phyloP scores from a whole-genome alignment of 2,888 invertebrate genomes.

The Minunthozetes semirufus region DNA sequence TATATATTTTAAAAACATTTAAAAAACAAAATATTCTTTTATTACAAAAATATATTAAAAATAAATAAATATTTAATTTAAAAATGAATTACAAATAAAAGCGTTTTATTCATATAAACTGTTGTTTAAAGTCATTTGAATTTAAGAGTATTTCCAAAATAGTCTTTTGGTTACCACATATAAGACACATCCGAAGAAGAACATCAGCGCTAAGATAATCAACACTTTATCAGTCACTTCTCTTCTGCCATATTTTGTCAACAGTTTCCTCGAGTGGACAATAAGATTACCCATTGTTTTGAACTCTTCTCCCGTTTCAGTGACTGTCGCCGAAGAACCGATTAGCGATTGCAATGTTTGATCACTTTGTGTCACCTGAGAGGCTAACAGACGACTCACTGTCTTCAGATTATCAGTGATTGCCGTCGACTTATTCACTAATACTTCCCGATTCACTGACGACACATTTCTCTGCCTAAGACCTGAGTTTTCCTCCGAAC shows the following conservation, averaged over 20 bases:
- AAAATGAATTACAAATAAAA: background rate
- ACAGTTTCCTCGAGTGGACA: constrained; percentile 76
- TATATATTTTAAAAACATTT: background rate
- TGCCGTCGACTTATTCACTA: constrained; percentile 31
- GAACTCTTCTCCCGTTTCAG: constrained; percentile 70
- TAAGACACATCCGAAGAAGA: constrained; percentile 68
- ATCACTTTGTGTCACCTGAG: constrained; percentile 78
- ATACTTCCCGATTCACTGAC: constrained; percentile 1
- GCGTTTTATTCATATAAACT: background rate
- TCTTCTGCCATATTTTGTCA: constrained; percentile 86
- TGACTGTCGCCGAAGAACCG: constrained; percentile 52
- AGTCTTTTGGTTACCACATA: constrained; percentile 36
- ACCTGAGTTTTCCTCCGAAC: background rate
- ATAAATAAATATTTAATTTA: constrained; percentile 2
- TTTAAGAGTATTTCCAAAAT: constrained; percentile 30
- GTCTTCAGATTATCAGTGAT: constrained; percentile 62
- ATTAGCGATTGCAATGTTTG: constrained; percentile 68
- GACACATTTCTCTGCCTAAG: constrained; percentile 7
- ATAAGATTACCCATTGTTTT: constrained; percentile 78
- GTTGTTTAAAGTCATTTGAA: background rate
- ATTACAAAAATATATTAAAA: background rate
- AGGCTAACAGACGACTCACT: constrained; percentile 75
- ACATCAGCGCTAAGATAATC: constrained; percentile 73
- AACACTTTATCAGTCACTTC: constrained; percentile 93
- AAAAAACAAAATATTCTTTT: background rate